Evolutionary conservation across 2,113 vertebrate genomes (phyloP), one percentile per base, ranked within the genome.

Genomic region (Notiomystis cincta): DNA sequence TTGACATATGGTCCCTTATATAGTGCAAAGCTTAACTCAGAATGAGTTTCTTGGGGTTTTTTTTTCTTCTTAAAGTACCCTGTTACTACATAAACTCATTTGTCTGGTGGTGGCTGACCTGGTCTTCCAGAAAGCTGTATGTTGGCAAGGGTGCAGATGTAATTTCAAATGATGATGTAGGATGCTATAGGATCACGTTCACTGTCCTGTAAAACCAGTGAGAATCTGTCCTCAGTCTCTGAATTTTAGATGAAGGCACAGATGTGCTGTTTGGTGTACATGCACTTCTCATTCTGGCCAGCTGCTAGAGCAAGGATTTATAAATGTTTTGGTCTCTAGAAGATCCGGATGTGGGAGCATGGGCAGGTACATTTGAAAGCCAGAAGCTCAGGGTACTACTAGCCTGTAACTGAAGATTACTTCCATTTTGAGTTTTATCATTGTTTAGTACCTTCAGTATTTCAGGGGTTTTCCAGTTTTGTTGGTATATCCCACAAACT

Each of bases 261-360:
- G 12, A 28, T 35, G 44, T 50, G 38, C 42, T 3, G 0, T 70
- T 70, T 0, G 0, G 19, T 57, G 13, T 53, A 33, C 4, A 1
- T 15, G 54, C 1, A 0, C 38, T 40, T 33, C 57, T 57, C 30
- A 25, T 75, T 87, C 65, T 70, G 81, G 42, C 24, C 48, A 77
- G 45, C 45, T 81, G 44, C 70, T 83, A 31, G 57, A 89, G 45
- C 31, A 75, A 62, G 62, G 50, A 13, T 78, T 72, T 54, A 7
- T n/a, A 35, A 62, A 42, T 44, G 21, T 31, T 89, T 79, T 57
- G 27, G 31, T 76, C 28, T 80, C 37, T 33, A 20, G 24, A 85
- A 66, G 40, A 66, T 60, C 30, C 44, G 40, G 30, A 38, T 76
- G 50, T 82, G 75, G 62, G 67, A 61, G n/a, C 0, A 0, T 61